A percentile compares a stretch with the other conserved stretches of the same genome.
Conservation (phyloP, 2,113 vertebrate genomes). For the Charadrius vociferus region DNA sequence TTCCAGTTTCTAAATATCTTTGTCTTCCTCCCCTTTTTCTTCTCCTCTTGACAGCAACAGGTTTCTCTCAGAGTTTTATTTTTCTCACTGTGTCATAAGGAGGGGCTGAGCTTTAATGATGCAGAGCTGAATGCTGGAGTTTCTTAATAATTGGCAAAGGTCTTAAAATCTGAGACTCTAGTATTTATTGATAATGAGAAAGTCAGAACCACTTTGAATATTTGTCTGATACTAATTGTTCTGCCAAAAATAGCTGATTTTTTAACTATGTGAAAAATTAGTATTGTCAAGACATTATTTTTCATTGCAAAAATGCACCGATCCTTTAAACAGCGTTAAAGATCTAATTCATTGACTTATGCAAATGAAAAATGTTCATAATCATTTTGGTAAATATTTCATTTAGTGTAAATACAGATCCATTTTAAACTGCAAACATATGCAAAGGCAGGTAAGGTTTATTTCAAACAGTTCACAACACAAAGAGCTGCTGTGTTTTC, state of each 20-base stretch:
- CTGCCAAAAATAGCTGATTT: neutral
- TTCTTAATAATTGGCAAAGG: neutral
- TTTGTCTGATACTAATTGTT: neutral
- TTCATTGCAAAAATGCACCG: neutral
- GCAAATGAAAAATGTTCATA: constrained; percentile 29
- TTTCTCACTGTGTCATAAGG: neutral
- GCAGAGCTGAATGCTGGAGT: neutral
- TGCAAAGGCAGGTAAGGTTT: neutral
- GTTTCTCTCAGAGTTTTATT: neutral
- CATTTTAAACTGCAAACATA: constrained; percentile 20
- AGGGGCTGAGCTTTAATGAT: neutral
- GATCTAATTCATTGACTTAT: constrained; percentile 17
- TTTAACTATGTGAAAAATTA: neutral
- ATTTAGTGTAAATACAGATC: constrained; percentile 10
- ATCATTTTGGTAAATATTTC: constrained; percentile 47
- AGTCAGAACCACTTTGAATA: neutral
- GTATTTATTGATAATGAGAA: neutral
- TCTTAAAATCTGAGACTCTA: neutral
- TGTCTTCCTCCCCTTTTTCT: neutral
- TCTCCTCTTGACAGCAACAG: neutral
- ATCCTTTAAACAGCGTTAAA: neutral
- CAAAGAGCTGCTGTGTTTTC: neutral
- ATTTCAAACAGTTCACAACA: neutral
- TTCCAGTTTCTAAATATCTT: neutral
- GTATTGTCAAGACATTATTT: neutral